Evolutionary conservation across 2,797 vertebrate genomes (phyloP), one percentile per base, ranked within the genome.

Genomic region (Sebastes melanostomus): DNA sequence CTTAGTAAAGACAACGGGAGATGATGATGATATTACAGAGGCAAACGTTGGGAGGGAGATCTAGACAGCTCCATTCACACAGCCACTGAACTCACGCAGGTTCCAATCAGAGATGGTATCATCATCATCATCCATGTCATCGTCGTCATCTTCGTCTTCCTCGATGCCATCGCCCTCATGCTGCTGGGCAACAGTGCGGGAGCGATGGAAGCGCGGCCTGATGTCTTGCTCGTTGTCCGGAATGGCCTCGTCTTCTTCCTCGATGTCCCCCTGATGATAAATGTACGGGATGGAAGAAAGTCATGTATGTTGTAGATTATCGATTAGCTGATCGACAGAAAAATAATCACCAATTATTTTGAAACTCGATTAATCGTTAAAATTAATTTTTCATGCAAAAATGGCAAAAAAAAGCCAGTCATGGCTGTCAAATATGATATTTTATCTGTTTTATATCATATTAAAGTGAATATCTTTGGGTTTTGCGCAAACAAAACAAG

Each of bases 81-180:
- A 30, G 65, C 50, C 25, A 24, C 3, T 61, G 66, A 72, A 94
- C 95, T 92, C 95, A 99, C 98, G 97, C 90, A 99, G 94, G 94
- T 99, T 99, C 98, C 98, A 99, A 89, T 99, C 98, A 72, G 98
- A 98, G 93, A 99, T 97, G 4, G 97, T 97, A 66, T 99, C 97
- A 30, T 99, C 98, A 11, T 99, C 98, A 25, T 99, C 98, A 46
- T 99, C 98, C 89, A 98, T 94, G 52, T 98, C 97, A 9, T 98
- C 97, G 42, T 97, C 96, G 16, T 98, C 97, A 0, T 98, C 97
- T 0, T 98, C 96, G 0, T 97, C 97, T 1, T 97, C 97, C 70
- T 97, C 97, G 66, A 98, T 98, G 89, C 97, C 97, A 6, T 97
- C 96, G 58, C 96, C 97, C 75, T 98, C 98, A 14, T 98, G 98